A percentile compares a stretch with the other conserved stretches of the same genome.
Evolutionary conservation across 2,113 vertebrate species (phyloP).

Genomic region (Odontophorus gujanensis): DNA sequence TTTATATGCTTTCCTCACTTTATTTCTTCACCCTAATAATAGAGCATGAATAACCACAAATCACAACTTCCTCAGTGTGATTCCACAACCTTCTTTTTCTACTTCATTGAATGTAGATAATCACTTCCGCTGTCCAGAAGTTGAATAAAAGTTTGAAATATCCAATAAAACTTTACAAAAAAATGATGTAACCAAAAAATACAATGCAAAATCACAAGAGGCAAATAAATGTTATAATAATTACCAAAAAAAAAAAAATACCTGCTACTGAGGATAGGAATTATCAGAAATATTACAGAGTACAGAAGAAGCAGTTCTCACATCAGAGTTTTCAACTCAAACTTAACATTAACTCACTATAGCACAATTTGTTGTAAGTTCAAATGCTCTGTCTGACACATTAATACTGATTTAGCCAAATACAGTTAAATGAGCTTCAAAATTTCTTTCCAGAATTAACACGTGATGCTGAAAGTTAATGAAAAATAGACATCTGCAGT

Average conservation of each 20-base stretch:
- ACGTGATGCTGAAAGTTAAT: accelerated
- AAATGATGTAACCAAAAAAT: neutral
- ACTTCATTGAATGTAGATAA: neutral
- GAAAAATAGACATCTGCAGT: neutral
- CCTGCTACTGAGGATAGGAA: neutral
- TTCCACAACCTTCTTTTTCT: neutral
- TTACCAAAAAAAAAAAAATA: neutral
- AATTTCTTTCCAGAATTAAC: neutral
- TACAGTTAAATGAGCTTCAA: neutral
- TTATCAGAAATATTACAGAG: neutral
- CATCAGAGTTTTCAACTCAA: neutral
- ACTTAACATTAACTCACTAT: neutral
- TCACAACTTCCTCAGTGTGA: neutral
- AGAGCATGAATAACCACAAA: neutral
- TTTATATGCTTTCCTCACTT: neutral
- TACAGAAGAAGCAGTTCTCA: neutral
- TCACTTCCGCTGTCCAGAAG: neutral
- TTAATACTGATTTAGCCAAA: neutral
- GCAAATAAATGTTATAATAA: neutral
- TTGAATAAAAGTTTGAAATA: neutral
- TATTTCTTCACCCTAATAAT: neutral
- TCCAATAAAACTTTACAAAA: neutral
- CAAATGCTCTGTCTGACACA: neutral
- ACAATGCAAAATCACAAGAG: neutral
- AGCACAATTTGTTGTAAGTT: neutral